These are phyloP conservation scores for Tinamus guttatus DNA, from an alignment of 2,113 vertebrate genomes.

Conservation along the genomic window DNA sequence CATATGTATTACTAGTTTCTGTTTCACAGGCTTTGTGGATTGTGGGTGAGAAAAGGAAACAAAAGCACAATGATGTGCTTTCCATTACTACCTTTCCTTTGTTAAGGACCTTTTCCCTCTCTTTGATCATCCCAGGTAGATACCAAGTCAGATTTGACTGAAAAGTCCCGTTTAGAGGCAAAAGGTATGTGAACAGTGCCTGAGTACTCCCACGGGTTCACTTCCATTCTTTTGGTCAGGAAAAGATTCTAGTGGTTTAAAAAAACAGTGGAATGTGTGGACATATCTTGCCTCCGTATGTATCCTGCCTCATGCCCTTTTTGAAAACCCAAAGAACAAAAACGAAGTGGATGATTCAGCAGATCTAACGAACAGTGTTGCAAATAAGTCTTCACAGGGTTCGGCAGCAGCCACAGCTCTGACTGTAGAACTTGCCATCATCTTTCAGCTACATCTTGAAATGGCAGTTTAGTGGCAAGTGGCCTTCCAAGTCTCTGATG, in stretches of 20 bases:
- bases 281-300: accelerated
- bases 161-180: background rate
- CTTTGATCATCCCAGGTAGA: background rate
- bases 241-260: background rate
- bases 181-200: background rate
- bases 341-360: background rate
- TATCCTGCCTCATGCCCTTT: background rate
- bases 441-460: background rate
- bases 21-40: background rate
- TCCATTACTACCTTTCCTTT: background rate
- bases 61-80: background rate
- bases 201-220: background rate
- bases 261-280: background rate
- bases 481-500: background rate
- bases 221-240: background rate
- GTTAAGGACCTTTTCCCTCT: background rate
- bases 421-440: background rate
- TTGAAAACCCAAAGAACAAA: background rate
- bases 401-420: background rate
- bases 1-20: background rate
- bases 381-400: background rate
- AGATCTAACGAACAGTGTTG: background rate
- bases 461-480: background rate
- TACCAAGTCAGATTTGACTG: background rate
- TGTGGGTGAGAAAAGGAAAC: background rate